Percentiles rank a stretch among this genome's conserved stretches.
These are phyloP conservation scores for Terebella lapidaria DNA, from an alignment of 2,888 invertebrate species.

Conservation along the genomic window DNA sequence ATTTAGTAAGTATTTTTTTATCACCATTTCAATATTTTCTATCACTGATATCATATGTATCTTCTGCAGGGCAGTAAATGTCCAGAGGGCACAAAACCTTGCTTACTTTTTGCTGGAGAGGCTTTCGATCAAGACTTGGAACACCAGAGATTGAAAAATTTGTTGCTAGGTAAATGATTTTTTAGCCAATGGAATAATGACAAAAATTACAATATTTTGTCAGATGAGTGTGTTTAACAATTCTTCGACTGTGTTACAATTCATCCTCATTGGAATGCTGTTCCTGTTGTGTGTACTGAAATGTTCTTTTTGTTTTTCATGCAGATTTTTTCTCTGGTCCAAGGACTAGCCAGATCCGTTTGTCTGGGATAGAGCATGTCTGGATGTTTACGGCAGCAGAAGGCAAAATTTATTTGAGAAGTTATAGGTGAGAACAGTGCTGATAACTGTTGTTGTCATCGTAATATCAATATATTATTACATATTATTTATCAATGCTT, in stretches of 20 bases:
- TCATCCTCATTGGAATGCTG: background rate
- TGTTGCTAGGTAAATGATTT: slow-evolving; percentile 61
- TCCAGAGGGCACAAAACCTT: slow-evolving; percentile 77
- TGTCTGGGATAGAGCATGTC: slow-evolving; percentile 91
- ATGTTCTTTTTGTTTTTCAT: slow-evolving; percentile 21
- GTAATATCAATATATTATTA: too few relatives aligned
- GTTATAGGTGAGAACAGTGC: slow-evolving; percentile 63
- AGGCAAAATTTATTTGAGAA: slow-evolving; percentile 72
- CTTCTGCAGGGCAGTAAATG: slow-evolving; percentile 36
- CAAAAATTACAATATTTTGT: background rate
- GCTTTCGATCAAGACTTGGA: slow-evolving; percentile 77
- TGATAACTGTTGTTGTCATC: background rate
- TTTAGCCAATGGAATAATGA: background rate
- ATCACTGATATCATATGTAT: too few relatives aligned
- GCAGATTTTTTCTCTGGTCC: slow-evolving; percentile 90
- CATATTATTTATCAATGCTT: too few relatives aligned
- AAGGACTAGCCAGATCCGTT: slow-evolving; percentile 70
- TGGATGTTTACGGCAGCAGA: slow-evolving; percentile 82
- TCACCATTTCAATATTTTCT: too few relatives aligned
- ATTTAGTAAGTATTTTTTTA: too few relatives aligned
- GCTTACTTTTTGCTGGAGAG: slow-evolving; percentile 85
- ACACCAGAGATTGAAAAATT: slow-evolving; percentile 75
- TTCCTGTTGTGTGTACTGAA: background rate
- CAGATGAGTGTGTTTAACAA: background rate
- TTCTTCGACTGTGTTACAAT: background rate